A percentile compares a stretch with the other conserved stretches of the same genome.
Conservation (phyloP, 1,140 invertebrate species). For the Thalassaphorura encarpata region DNA sequence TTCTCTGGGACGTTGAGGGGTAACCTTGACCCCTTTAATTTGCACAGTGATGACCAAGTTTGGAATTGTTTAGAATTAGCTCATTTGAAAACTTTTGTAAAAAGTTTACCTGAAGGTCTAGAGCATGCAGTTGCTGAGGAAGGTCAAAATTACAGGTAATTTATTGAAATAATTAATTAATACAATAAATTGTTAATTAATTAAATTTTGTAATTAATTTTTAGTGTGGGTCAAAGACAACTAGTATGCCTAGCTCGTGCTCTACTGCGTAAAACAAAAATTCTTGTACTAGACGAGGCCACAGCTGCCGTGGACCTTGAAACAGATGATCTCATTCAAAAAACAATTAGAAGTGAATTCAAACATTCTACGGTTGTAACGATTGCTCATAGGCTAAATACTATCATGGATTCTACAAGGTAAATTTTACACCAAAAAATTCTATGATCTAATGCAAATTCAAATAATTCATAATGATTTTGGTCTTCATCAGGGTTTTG, state of each 20-base stretch:
- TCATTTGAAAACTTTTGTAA: constrained; percentile 46
- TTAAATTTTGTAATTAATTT: too few relatives aligned
- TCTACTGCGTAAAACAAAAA: constrained; percentile 75
- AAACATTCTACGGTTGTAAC: constrained; percentile 82
- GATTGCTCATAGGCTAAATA: constrained; percentile 87
- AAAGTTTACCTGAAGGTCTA: constrained; percentile 46
- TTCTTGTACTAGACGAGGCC: constrained; percentile 85
- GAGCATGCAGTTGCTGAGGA: too few relatives aligned
- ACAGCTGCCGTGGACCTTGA: constrained; percentile 87
- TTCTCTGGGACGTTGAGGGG: constrained; percentile 44
- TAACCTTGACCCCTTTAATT: constrained; percentile 55
- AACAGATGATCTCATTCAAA: constrained; percentile 85
- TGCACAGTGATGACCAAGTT: constrained; percentile 46
- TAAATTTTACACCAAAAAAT: not conserved
- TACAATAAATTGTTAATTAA: too few relatives aligned
- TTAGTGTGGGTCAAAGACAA: constrained; percentile 76
- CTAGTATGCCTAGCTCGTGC: constrained; percentile 78
- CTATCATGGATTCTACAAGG: constrained; percentile 77
- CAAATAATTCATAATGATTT: not conserved
- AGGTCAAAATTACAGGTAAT: too few relatives aligned
- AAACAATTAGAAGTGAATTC: constrained; percentile 62
- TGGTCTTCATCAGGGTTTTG: constrained; percentile 45
- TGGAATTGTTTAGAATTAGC: constrained; percentile 52
- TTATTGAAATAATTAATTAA: too few relatives aligned
- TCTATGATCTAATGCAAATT: not conserved